These are phyloP conservation scores for Ciona savignyi DNA, from an alignment of 23 tunicate species.

Conservation along the genomic window DNA sequence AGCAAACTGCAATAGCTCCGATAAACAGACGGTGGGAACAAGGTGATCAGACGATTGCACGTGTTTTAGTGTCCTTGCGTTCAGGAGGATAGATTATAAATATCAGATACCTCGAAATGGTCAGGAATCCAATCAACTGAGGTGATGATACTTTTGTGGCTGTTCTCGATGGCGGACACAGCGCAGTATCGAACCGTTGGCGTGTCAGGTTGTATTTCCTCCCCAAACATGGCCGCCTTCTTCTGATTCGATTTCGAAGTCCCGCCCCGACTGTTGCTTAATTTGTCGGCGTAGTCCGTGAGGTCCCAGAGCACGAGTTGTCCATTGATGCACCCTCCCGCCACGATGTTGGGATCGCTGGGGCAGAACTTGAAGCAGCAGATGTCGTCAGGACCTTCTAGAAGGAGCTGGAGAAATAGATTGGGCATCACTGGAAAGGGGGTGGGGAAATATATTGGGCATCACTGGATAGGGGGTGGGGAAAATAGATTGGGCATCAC, in stretches of 20 bases:
- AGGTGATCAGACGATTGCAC: no score
- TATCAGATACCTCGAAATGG: conserved; percentile 56
- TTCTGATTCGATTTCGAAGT: conserved; percentile 31
- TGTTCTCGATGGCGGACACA: conserved; percentile 94
- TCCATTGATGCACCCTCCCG: conserved; percentile 98
- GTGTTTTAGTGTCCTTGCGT: no score
- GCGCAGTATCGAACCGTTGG: conserved; percentile 83
- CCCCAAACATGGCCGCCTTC: conserved; percentile 91
- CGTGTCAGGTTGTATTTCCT: conserved; percentile 79
- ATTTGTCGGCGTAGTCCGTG: conserved; percentile 60
- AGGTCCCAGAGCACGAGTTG: conserved; percentile 97
- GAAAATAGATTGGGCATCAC: no score
- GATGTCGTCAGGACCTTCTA: conserved; percentile 96
- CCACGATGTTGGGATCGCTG: conserved; percentile 88
- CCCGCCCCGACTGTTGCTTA: conserved; percentile 34
- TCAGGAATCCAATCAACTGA: conserved; percentile 88
- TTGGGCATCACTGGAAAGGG: no score
- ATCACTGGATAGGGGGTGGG: no score
- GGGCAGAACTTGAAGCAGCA: conserved; percentile 81
- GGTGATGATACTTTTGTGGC: conserved; percentile 75
- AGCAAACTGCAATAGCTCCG: no score
- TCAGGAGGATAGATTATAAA: no score
- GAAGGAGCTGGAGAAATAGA: conserved; percentile 39
- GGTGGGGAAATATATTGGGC: no score
- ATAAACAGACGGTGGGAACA: no score